These are phyloP conservation scores for Rhabdophis nuchalis DNA, from an alignment of 2,797 vertebrate species.

Conservation along the genomic window DNA sequence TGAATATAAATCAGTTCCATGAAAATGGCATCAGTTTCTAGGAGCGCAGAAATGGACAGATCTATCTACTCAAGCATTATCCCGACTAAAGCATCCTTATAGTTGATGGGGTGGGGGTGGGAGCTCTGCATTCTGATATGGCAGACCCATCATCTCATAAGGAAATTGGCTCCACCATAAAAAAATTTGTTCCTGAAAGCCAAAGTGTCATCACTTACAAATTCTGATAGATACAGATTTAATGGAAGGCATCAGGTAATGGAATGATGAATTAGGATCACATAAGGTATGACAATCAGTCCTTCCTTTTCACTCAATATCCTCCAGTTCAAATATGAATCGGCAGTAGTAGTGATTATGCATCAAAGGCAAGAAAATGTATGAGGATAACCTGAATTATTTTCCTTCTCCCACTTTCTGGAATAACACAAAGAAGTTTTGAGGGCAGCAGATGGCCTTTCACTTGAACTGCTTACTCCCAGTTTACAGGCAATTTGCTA, in stretches of 20 bases:
- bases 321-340: background rate
- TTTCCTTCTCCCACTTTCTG: background rate
- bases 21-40: background rate
- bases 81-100: background rate
- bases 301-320: background rate
- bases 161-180: background rate
- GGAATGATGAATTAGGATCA: background rate
- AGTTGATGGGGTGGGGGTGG: background rate
- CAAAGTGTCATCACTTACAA: background rate
- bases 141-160: background rate
- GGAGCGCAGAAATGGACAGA: background rate
- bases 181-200: background rate
- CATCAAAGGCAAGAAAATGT: background rate
- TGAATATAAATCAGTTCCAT: background rate
- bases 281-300: background rate
- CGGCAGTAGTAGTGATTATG: background rate
- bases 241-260: background rate
- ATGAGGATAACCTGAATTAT: background rate
- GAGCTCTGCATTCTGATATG: background rate
- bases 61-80: background rate
- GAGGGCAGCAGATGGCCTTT: background rate
- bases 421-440: background rate
- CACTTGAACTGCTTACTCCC: background rate
- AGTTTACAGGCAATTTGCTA: background rate
- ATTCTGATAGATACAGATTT: background rate